Evolutionary conservation across 2,888 invertebrate species (phyloP).

Genomic region (Griposia aprilina): DNA sequence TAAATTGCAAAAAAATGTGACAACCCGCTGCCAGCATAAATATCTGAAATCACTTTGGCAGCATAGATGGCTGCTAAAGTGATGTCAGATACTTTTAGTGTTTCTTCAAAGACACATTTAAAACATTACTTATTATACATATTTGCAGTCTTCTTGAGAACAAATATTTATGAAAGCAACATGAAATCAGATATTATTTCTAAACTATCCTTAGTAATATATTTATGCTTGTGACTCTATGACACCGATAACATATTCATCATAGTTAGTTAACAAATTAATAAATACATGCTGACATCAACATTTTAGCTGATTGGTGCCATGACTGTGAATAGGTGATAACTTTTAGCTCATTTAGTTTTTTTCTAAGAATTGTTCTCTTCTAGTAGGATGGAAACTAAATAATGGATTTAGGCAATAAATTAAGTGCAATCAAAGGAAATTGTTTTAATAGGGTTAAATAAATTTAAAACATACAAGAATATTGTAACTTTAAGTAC

Average conservation of each 20-base stretch:
- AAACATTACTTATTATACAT: background rate
- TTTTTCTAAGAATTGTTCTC: background rate
- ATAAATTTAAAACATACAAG: slow-evolving; percentile 8
- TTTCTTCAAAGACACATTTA: background rate
- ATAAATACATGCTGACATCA: background rate
- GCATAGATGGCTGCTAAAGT: background rate
- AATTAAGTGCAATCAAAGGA: slow-evolving; percentile 71
- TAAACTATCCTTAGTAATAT: background rate
- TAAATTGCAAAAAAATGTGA: background rate
- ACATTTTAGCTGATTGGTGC: slow-evolving; percentile 25
- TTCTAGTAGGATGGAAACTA: background rate
- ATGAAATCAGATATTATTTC: background rate
- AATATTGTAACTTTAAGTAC: slow-evolving; percentile 12
- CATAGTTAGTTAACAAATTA: background rate
- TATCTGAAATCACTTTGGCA: background rate
- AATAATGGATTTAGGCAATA: slow-evolving; percentile 65
- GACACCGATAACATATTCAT: background rate
- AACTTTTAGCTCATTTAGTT: slow-evolving; percentile 38
- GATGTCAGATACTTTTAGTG: background rate
- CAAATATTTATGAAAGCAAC: background rate
- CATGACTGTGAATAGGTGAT: slow-evolving; percentile 34
- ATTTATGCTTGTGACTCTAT: background rate
- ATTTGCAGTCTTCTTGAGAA: background rate
- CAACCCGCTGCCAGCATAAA: background rate
- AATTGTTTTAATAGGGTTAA: slow-evolving; percentile 35